Percentiles rank a stretch among this genome's conserved stretches.
These are phyloP conservation scores for Leucoraja erinaceus DNA, from an alignment of 2,113 vertebrate genomes.

Conservation along the genomic window DNA sequence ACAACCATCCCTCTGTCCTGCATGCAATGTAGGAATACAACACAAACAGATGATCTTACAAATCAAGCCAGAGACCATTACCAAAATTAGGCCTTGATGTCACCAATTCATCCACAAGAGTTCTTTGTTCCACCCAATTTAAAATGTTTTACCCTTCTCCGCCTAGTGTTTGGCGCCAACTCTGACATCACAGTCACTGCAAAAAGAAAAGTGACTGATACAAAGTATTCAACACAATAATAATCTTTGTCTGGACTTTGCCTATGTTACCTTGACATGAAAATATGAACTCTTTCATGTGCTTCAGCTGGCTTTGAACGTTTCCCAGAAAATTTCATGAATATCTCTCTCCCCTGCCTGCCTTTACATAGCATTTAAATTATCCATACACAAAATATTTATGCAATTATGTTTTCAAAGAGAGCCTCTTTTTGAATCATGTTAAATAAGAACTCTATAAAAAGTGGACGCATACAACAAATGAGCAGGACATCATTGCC, in stretches of 20 bases:
- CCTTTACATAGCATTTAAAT: neutral
- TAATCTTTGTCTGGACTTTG: neutral
- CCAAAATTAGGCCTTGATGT: slow-evolving; percentile 23
- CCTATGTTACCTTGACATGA: neutral
- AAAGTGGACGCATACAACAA: neutral
- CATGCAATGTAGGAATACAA: neutral
- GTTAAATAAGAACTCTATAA: neutral
- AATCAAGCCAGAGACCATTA: slow-evolving; percentile 1
- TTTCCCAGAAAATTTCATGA: neutral
- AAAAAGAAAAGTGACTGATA: slow-evolving; percentile 8
- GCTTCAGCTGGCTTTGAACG: neutral
- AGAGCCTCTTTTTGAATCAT: neutral
- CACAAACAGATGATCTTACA: neutral
- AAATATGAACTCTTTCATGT: neutral
- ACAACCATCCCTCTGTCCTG: neutral
- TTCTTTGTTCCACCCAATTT: slow-evolving; percentile 28
- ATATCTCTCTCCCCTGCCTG: neutral
- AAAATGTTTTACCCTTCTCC: slow-evolving; percentile 25
- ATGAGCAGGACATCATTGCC: neutral
- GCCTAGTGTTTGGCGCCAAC: neutral
- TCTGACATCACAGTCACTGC: slow-evolving; percentile 7
- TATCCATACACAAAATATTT: neutral
- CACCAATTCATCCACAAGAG: slow-evolving; percentile 15
- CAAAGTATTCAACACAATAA: neutral
- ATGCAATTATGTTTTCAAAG: neutral